Conservation (phyloP, 2,113 vertebrate species). For the Ailuropoda melanoleuca region DNA sequence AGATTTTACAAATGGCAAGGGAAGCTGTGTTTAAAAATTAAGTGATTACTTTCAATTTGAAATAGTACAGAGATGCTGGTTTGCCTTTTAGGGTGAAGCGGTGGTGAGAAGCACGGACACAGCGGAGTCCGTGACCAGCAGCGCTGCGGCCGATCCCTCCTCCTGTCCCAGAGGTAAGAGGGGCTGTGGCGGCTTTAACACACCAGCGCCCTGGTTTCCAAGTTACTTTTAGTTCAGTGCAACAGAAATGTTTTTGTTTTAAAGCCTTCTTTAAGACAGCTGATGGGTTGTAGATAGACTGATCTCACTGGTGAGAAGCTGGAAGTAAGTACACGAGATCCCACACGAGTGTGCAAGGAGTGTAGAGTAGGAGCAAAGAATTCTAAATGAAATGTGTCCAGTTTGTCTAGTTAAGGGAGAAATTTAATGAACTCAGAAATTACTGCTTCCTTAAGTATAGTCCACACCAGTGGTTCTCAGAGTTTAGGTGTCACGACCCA, state of each 20-base stretch:
- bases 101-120: constrained; percentile 49
- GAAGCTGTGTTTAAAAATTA: background rate
- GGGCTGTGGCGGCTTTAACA: background rate
- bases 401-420: background rate
- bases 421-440: background rate
- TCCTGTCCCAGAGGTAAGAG: constrained; percentile 78
- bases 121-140: constrained; percentile 30
- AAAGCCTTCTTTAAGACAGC: background rate
- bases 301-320: background rate
- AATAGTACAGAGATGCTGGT: background rate
- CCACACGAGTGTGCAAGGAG: background rate
- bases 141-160: constrained; percentile 23
- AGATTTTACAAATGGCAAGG: constrained; percentile 11
- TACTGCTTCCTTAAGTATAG: background rate
- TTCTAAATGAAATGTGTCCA: background rate
- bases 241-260: background rate
- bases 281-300: background rate
- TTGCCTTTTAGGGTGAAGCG: constrained; percentile 74
- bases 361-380: background rate
- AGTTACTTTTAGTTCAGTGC: background rate
- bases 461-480: background rate
- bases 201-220: background rate
- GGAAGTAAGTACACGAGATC: background rate
- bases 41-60: constrained; percentile 11
- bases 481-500: background rate